These are phyloP conservation scores for Tigriopus californicus DNA, from an alignment of 2,888 invertebrate genomes.

Conservation along the genomic window DNA sequence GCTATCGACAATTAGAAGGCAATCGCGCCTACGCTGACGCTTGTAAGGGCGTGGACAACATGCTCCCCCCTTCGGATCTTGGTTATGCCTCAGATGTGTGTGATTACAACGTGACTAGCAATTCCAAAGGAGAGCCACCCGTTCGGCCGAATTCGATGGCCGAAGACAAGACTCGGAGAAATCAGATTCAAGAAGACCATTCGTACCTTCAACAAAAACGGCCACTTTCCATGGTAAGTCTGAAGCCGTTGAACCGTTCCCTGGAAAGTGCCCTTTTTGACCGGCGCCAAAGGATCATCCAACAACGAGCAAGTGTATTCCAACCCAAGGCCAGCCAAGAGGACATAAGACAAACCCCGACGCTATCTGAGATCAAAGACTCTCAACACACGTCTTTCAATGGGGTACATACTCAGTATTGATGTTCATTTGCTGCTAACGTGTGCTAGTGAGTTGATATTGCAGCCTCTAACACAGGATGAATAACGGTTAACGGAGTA, in stretches of 20 bases:
- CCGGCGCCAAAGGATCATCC: not conserved
- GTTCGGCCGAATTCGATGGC: not conserved
- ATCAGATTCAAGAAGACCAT: not conserved
- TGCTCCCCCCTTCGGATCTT: not conserved
- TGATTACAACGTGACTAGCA: slow-evolving; percentile 11
- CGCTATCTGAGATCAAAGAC: no score
- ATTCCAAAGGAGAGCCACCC: not conserved
- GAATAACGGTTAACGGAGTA: no score
- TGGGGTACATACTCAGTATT: no score
- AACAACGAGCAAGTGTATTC: not conserved
- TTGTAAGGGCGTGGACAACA: no score
- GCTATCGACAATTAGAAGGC: no score
- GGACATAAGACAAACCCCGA: no score
- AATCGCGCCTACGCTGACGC: no score
- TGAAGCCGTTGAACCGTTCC: not conserved
- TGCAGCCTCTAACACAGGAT: no score
- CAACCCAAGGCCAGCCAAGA: not conserved
- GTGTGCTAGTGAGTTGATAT: no score
- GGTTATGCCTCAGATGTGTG: slow-evolving; percentile 14
- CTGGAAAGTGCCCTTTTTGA: not conserved
- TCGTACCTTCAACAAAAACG: not conserved
- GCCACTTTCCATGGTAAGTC: not conserved
- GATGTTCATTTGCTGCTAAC: no score
- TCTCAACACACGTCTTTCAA: no score
- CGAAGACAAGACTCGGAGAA: not conserved